Conservation (phyloP, 2,797 vertebrate species). For the Antennarius maculatus region DNA sequence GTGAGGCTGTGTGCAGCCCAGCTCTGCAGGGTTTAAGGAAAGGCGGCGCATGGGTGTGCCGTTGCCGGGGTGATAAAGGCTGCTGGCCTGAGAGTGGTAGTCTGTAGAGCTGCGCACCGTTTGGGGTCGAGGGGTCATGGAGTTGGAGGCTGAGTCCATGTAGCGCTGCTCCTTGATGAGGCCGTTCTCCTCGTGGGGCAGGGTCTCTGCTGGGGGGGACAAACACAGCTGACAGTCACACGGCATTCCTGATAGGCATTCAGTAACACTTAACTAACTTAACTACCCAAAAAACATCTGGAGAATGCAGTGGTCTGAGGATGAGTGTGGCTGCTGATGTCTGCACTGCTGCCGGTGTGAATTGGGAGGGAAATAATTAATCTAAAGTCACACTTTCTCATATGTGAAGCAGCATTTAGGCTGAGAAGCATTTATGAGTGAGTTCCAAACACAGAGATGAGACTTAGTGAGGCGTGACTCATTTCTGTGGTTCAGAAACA, state of each 20-base stretch:
- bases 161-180: constrained; percentile 87
- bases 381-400: background rate
- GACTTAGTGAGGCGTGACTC: no score
- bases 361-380: background rate
- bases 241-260: background rate
- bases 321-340: background rate
- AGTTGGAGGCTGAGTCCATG: constrained; percentile 88
- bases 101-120: constrained; percentile 75
- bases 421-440: background rate
- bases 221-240: constrained; percentile 3
- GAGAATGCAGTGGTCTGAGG: background rate
- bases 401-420: background rate
- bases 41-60: constrained; percentile 75
- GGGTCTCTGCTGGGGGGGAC: constrained; percentile 83
- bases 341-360: background rate
- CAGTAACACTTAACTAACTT: no score
- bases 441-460: no score
- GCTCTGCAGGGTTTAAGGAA: constrained; percentile 82
- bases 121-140: constrained; percentile 82
- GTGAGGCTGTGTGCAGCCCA: constrained; percentile 78
- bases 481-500: background rate
- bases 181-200: constrained; percentile 84
- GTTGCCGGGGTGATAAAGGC: constrained; percentile 78
- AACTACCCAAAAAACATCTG: background rate
- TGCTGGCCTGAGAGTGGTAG: constrained; percentile 76